Evolutionary conservation across 2,113 vertebrate genomes (phyloP), one percentile per base, ranked within the genome.

Genomic region (Lota lota): DNA sequence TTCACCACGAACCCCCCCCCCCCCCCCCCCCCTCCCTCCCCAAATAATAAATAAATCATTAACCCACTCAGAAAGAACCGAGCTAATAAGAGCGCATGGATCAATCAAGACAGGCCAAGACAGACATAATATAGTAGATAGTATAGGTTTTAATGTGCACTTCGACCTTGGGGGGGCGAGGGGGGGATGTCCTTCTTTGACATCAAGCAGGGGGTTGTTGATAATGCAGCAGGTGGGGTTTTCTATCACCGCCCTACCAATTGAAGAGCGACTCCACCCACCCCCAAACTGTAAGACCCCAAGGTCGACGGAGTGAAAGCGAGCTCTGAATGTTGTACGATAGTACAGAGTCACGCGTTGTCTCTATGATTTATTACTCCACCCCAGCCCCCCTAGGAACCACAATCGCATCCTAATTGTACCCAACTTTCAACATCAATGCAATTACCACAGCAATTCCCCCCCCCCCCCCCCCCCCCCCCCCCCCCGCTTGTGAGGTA

Each of bases 151-250:
- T 76, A 72, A 71, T 68, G 51, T 61, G 73, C 51, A 12, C 18
- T 53, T 17, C 53, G 64, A 78, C 76, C 74, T 77, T 79, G 72
- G 68, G 40, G 60, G 63, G 51, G 17, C 6, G 51, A 0, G 5
- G 28, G 28, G 5, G 51, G 51, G 51, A 53, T 5, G 51, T 56
- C 67, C 15, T 7, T 51, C 78, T 50, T 24, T 24, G 22, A 66
- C 69, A 74, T 78, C 28, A 33, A 33, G 28, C 28, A 33, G 28
- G 28, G 4, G 28, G 28, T 33, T 33, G 28, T 33, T 33, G 69
- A 74, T 84, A 83, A 72, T 58, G 14, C 61, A 73, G 68, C 57
- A 57, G 69, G 73, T 67, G 51, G 57, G 53, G 50, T 62, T 59
- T 22, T 69, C 70, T 2, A 2, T 58, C 75, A 76, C 66, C 22